Base-by-base conservation (phyloP, 2,888 invertebrate species). In the Andrena haemorrhoa region DNA sequence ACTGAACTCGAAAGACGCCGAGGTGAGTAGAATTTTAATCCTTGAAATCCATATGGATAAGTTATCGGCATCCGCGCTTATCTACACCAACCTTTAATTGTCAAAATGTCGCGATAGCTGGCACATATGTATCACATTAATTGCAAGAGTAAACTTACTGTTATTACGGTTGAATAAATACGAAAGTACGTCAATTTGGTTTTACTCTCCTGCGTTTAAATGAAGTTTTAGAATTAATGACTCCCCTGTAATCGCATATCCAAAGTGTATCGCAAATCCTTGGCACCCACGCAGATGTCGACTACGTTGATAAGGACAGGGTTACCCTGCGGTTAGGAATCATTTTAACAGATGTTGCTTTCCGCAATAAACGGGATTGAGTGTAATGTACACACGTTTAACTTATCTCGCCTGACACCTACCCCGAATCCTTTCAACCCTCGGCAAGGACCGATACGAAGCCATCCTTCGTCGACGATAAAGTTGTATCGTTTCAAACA, bases 271-370 rank as follows among this genome's bases (percentile, higher is more conserved):
- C 73, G 53, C 58, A 70, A 78, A 58, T 76, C 69, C 58, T 35
- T 12, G 69, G 66, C 78, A 82, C 74, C 79, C 78, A 82, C 79
- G 76, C 84, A 85, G 86, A 87, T 86, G 82, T 89, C 83, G 69
- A 51, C n/a, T 29, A 61, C 26, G 58, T 81, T 69, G 91, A 89
- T 91, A 90, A 91, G 83, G 85, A 56, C n/a, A 83, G 75, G 83
- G 80, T 86, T 84, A 86, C 75, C 69, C 75, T 66, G 75, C 79
- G 89, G 90, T 91, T 88, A 88, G 89, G 87, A 89, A 88, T 89
- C 91, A 91, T 91, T 91, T 89, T 88, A 89, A 91, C 93, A 93
- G 92, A 93, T 93, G 93, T 91, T 86, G 82, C 89, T 90, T 92
- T 92, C 88, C 89, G 88, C 89, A 91, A 91, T 93, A 93, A 93